phyloP scores from a whole-genome alignment of 1,140 invertebrate species.

The Drosophila rhopaloa region DNA sequence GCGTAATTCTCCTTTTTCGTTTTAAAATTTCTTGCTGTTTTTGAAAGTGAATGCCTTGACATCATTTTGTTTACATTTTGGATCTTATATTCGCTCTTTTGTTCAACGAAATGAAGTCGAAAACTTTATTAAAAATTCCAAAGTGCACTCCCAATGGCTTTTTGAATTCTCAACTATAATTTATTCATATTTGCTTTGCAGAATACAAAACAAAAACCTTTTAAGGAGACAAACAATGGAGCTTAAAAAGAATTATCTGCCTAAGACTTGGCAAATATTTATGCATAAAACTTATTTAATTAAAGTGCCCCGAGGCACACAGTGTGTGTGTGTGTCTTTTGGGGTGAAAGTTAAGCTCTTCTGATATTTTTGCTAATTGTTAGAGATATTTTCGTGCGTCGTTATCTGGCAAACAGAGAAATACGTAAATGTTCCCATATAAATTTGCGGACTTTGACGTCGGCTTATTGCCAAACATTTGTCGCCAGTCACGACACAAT shows the following conservation, averaged over 20 bases:
- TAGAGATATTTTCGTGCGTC: constrained; percentile 19
- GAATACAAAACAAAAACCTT: constrained; percentile 24
- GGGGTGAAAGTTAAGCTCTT: constrained; percentile 55
- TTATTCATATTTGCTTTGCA: constrained; percentile 29
- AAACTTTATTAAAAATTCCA: constrained; percentile 39
- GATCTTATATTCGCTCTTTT: constrained; percentile 24
- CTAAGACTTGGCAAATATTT: constrained; percentile 63
- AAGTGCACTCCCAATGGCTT: constrained; percentile 5
- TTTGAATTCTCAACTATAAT: constrained; percentile 35
- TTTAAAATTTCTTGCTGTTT: constrained; percentile 57
- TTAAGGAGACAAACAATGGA: constrained; percentile 37
- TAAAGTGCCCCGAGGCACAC: constrained; percentile 37
- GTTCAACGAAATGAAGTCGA: constrained; percentile 3
- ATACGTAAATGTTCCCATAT: constrained; percentile 55
- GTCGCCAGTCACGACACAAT: constrained; percentile 56
- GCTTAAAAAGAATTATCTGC: constrained; percentile 35
- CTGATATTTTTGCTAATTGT: constrained; percentile 60
- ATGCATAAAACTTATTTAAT: constrained; percentile 63
- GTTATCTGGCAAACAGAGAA: constrained; percentile 39
- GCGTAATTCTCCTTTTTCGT: constrained; percentile 43
- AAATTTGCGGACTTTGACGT: constrained; percentile 33
- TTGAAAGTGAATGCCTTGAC: constrained; percentile 79
- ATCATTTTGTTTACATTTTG: constrained; percentile 55
- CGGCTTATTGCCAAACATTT: constrained; percentile 57
- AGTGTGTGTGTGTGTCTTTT: constrained; percentile 9